phyloP scores from a whole-genome alignment of 2,113 vertebrate species.

The Petaurus breviceps region DNA sequence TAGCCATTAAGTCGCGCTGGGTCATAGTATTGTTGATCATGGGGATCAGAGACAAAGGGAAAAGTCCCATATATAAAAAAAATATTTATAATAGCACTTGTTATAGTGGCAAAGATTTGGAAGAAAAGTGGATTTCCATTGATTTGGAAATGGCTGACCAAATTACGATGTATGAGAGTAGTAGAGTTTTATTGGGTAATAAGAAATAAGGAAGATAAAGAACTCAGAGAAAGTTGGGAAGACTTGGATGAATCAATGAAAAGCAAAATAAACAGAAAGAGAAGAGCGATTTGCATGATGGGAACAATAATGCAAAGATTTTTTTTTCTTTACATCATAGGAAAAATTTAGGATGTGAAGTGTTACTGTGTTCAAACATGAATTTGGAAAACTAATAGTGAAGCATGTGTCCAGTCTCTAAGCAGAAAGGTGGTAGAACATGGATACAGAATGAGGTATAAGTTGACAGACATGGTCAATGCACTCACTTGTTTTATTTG shows the following conservation, averaged over 20 bases:
- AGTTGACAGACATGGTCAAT: no score
- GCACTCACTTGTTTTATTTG: no score
- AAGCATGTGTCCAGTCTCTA: no score
- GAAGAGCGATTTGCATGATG: background rate
- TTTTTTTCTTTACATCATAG: no score
- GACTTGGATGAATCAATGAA: background rate
- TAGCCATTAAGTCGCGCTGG: background rate
- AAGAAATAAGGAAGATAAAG: background rate
- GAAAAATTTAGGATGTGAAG: no score
- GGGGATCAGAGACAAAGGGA: background rate
- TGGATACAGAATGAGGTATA: no score
- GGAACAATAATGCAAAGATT: background rate
- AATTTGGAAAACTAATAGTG: no score
- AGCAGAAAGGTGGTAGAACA: no score
- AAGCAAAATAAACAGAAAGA: background rate
- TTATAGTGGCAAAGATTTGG: background rate
- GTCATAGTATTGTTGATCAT: background rate
- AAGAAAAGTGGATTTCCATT: background rate
- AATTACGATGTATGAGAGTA: background rate
- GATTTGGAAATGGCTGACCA: background rate
- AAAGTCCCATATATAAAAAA: background rate
- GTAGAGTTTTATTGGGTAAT: background rate
- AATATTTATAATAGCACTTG: background rate
- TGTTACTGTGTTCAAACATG: no score
- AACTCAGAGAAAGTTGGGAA: background rate